Conservation (phyloP, 30 jellyfish, hydroid and myxozoan genomes). For the Hydra vulgaris region DNA sequence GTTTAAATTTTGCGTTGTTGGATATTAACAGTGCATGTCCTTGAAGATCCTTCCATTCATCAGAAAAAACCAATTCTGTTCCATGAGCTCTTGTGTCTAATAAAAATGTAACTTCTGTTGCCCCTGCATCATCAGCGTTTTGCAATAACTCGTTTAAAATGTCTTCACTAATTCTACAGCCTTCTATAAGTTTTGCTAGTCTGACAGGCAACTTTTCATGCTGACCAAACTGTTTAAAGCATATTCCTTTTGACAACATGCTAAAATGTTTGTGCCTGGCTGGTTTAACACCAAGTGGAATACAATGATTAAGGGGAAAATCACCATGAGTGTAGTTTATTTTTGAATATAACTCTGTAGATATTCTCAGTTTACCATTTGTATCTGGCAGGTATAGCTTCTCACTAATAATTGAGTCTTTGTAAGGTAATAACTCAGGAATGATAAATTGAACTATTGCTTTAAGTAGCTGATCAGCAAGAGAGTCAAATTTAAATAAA, state of each 20-base stretch:
- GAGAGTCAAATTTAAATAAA: background rate
- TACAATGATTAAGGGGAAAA: slow-evolving; percentile 32
- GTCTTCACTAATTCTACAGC: slow-evolving; percentile 40
- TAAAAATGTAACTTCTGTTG: slow-evolving; percentile 46
- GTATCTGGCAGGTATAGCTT: slow-evolving; percentile 41
- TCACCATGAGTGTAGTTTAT: slow-evolving; percentile 18
- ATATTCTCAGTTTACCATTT: slow-evolving; percentile 14
- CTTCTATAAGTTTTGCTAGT: slow-evolving; percentile 46
- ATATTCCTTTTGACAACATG: slow-evolving; percentile 11
- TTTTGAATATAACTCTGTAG: slow-evolving; percentile 11
- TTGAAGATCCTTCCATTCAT: slow-evolving; percentile 56
- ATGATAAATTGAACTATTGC: slow-evolving; percentile 17
- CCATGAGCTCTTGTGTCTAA: slow-evolving; percentile 40
- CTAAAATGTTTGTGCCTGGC: slow-evolving; percentile 27
- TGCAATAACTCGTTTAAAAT: slow-evolving; percentile 57
- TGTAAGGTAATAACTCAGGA: background rate
- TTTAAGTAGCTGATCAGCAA: slow-evolving; percentile 13
- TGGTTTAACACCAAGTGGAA: slow-evolving; percentile 38
- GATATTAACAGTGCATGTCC: slow-evolving; percentile 71
- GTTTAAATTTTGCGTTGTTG: slow-evolving; percentile 61
- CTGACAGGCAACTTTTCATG: slow-evolving; percentile 52
- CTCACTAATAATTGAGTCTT: background rate
- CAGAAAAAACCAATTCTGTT: slow-evolving; percentile 28
- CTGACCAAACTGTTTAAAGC: slow-evolving; percentile 48
- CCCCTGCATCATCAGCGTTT: slow-evolving; percentile 93